A percentile compares a stretch with the other conserved stretches of the same genome.
These are phyloP conservation scores for Tricholaema leucomelas DNA, from an alignment of 2,113 vertebrate genomes.

Conservation along the genomic window DNA sequence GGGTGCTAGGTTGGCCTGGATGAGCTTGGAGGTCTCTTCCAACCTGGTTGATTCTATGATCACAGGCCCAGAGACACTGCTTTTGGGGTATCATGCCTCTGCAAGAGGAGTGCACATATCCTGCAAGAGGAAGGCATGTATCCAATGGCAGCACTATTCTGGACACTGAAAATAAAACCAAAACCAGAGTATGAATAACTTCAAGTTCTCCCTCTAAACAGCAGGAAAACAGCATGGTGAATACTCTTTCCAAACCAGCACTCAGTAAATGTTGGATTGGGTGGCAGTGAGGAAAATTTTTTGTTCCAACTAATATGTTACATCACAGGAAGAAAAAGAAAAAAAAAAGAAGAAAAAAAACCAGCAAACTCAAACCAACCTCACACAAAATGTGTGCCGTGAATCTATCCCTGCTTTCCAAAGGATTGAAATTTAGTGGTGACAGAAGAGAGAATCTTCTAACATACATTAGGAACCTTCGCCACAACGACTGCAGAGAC, in stretches of 20 bases:
- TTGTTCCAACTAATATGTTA: not conserved
- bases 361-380: no score
- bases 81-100: not conserved
- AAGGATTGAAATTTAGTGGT: not conserved
- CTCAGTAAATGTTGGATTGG: not conserved
- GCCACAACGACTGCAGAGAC: not conserved
- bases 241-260: not conserved
- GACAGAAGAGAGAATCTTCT: not conserved
- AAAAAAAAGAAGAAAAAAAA: not conserved
- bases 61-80: not conserved
- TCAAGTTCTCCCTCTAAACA: not conserved
- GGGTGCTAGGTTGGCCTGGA: no score
- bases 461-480: not conserved
- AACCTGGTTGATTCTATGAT: no score
- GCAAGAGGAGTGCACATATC: not conserved
- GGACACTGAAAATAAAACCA: not conserved
- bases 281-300: fast-evolving
- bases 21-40: no score
- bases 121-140: no score
- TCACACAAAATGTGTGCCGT: not conserved
- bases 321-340: not conserved
- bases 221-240: not conserved
- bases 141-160: not conserved
- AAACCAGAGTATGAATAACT: not conserved
- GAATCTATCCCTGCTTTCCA: not conserved